Conservation (phyloP, 2,113 vertebrate genomes). For the Sterna hirundo region DNA sequence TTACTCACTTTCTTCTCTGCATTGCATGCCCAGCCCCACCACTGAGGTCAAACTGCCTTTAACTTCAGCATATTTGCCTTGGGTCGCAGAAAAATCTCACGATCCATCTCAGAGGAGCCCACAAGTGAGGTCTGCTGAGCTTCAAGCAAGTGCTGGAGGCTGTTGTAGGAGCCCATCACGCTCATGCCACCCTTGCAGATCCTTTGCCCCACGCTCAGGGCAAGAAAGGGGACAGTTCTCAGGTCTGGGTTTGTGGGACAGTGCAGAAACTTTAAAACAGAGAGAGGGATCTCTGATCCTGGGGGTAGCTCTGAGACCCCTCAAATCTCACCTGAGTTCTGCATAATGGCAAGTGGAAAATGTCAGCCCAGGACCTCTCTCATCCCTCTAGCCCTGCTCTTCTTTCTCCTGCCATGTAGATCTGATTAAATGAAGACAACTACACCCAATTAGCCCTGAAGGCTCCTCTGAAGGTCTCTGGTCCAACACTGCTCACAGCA, state of each 20-base stretch:
- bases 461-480: not conserved
- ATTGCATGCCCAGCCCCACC: fast-evolving
- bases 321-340: not conserved
- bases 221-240: not conserved
- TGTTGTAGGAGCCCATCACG: not conserved
- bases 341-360: not conserved
- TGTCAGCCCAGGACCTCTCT: not conserved
- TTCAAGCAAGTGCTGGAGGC: not conserved
- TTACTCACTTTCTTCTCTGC: not conserved
- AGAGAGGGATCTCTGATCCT: not conserved
- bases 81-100: not conserved
- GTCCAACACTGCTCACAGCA: not conserved
- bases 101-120: not conserved
- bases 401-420: not conserved
- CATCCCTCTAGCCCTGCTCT: not conserved
- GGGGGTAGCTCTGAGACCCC: not conserved
- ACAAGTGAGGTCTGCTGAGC: not conserved
- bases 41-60: not conserved
- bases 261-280: not conserved
- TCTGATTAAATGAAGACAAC: not conserved
- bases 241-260: fast-evolving
- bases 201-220: not conserved
- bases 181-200: not conserved
- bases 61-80: not conserved
- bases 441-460: not conserved